These are phyloP conservation scores for Cyanoliseus patagonus DNA, from an alignment of 2,113 vertebrate species.

Conservation along the genomic window DNA sequence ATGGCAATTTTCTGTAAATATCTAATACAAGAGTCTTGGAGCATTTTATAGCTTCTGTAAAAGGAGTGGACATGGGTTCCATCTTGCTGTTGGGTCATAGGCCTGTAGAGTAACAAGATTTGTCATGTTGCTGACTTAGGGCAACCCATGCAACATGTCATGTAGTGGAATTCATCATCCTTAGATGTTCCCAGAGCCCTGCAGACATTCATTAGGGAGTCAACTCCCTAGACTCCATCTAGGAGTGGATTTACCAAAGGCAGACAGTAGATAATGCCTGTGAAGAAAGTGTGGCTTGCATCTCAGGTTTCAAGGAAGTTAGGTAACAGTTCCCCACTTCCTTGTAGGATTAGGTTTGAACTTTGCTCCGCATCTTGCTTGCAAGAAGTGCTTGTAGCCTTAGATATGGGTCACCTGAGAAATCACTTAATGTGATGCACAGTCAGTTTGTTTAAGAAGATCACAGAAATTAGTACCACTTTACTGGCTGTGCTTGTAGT, in stretches of 20 bases:
- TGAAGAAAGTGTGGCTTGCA: neutral
- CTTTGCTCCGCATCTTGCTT: neutral
- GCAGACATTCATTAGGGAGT: neutral
- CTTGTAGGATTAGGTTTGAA: neutral
- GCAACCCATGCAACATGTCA: neutral
- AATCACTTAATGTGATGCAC: neutral
- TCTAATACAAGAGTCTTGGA: neutral
- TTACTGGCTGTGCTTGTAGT: neutral
- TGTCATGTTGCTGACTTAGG: neutral
- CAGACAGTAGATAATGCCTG: neutral
- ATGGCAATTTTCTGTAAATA: neutral
- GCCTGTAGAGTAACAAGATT: neutral
- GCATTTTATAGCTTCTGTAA: neutral
- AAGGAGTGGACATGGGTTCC: neutral
- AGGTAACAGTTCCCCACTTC: neutral
- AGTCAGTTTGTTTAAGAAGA: neutral
- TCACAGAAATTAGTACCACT: neutral
- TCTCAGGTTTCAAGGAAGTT: neutral
- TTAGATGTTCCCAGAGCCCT: neutral
- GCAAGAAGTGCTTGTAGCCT: neutral
- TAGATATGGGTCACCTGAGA: neutral
- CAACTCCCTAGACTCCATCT: neutral
- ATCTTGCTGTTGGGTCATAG: neutral
- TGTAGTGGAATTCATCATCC: neutral
- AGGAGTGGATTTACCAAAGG: neutral